A percentile compares a stretch with the other conserved stretches of the same genome.
Evolutionary conservation across 2,797 vertebrate species (phyloP).

Genomic region (Lepus oiostolus): DNA sequence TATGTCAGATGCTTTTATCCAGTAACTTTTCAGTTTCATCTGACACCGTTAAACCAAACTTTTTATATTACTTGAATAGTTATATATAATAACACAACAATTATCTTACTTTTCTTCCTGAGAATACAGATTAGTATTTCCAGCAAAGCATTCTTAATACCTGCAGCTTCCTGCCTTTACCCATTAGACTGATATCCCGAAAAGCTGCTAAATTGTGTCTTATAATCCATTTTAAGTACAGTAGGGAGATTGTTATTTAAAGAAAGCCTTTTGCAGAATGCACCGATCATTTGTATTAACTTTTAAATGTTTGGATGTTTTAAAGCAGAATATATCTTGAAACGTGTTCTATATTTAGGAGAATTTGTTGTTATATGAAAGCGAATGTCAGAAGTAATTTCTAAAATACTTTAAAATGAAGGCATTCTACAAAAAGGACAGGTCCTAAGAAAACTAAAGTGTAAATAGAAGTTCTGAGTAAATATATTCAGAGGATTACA

Average conservation of each 20-base stretch:
- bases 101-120: constrained; percentile 9
- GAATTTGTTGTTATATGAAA: constrained; percentile 32
- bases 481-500: neutral
- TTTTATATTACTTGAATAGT: constrained; percentile 31
- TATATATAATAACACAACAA: neutral
- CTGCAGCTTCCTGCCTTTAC: neutral
- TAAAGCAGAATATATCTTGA: constrained; percentile 27
- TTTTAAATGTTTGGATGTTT: neutral
- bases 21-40: constrained; percentile 22
- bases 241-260: neutral
- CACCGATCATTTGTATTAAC: neutral
- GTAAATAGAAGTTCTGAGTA: neutral
- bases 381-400: constrained; percentile 30
- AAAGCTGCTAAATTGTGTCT: neutral
- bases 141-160: neutral
- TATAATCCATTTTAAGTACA: neutral
- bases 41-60: neutral
- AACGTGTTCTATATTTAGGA: constrained; percentile 9
- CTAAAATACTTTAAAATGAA: neutral
- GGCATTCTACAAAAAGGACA: neutral
- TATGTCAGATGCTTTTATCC: neutral
- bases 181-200: neutral
- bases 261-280: neutral
- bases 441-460: neutral
- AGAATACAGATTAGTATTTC: neutral